phyloP scores from a whole-genome alignment of 2,888 invertebrate genomes.

The Pediacus dermestoides region DNA sequence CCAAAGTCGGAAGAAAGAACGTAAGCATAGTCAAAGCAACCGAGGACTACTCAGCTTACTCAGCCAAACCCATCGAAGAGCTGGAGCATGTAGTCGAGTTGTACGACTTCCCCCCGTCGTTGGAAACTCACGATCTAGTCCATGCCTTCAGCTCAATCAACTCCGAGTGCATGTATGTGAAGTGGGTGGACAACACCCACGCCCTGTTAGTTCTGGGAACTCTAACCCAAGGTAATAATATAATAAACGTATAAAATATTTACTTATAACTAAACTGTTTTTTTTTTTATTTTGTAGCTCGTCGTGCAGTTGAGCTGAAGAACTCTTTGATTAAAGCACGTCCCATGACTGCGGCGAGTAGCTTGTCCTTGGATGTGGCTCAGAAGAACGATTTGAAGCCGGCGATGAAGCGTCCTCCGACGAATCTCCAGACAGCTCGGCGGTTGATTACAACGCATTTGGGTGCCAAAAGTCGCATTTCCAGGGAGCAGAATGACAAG shows the following conservation, averaged over 20 bases:
- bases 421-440: slow-evolving; percentile 46
- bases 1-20: slow-evolving; percentile 39
- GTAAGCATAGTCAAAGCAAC: slow-evolving; percentile 39
- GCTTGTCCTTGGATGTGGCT: slow-evolving; percentile 37
- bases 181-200: slow-evolving; percentile 49
- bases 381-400: slow-evolving; percentile 43
- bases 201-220: slow-evolving; percentile 46
- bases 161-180: slow-evolving; percentile 46
- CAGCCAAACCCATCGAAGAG: slow-evolving; percentile 37
- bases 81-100: slow-evolving; percentile 48
- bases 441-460: slow-evolving; percentile 46
- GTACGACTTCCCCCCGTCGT: slow-evolving; percentile 46
- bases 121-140: slow-evolving; percentile 46
- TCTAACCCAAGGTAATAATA: slow-evolving; percentile 41
- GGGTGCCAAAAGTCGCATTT: slow-evolving; percentile 42
- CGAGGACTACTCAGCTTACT: slow-evolving; percentile 40
- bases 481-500: slow-evolving; percentile 41
- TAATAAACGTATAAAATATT: neutral
- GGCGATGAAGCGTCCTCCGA: slow-evolving; percentile 47
- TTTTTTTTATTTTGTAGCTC: slow-evolving; percentile 35
- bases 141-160: slow-evolving; percentile 44
- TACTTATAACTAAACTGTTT: slow-evolving; percentile 9
- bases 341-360: slow-evolving; percentile 43
- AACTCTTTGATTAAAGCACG: slow-evolving; percentile 46
- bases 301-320: slow-evolving; percentile 40